phyloP scores from a whole-genome alignment of 2,888 invertebrate genomes.

The Diaphora mendica region DNA sequence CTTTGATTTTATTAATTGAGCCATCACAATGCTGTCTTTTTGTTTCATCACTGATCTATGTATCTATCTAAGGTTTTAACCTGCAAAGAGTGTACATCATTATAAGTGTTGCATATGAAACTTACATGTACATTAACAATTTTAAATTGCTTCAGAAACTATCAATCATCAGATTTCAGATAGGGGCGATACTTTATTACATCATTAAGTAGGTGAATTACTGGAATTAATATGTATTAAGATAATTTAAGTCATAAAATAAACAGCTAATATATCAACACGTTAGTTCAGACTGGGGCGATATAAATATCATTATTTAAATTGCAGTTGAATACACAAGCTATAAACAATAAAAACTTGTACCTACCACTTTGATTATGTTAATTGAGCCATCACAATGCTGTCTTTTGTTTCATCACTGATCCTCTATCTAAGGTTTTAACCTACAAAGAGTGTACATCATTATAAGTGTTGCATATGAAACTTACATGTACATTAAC shows the following conservation, averaged over 20 bases:
- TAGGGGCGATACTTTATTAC: too few species aligned
- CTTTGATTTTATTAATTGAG: not conserved
- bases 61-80: not conserved
- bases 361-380: not conserved
- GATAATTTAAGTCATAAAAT: too few species aligned
- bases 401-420: not conserved
- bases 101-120: not conserved
- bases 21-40: not conserved
- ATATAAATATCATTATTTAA: slow-evolving; percentile 63
- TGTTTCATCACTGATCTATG: not conserved
- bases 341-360: not conserved
- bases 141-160: slow-evolving; percentile 19
- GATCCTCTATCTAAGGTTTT: too few species aligned
- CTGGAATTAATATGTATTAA: too few species aligned
- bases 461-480: not conserved
- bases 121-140: not conserved
- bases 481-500: not conserved
- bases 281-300: slow-evolving; percentile 72
- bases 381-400: not conserved
- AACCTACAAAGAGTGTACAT: not conserved
- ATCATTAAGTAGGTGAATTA: not conserved
- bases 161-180: slow-evolving; percentile 18
- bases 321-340: not conserved
- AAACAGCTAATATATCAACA: slow-evolving; percentile 63
- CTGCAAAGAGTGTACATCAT: not conserved